Evolutionary conservation across 2,113 vertebrate genomes (phyloP), one percentile per base, ranked within the genome.

Genomic region (Polypterus senegalus): DNA sequence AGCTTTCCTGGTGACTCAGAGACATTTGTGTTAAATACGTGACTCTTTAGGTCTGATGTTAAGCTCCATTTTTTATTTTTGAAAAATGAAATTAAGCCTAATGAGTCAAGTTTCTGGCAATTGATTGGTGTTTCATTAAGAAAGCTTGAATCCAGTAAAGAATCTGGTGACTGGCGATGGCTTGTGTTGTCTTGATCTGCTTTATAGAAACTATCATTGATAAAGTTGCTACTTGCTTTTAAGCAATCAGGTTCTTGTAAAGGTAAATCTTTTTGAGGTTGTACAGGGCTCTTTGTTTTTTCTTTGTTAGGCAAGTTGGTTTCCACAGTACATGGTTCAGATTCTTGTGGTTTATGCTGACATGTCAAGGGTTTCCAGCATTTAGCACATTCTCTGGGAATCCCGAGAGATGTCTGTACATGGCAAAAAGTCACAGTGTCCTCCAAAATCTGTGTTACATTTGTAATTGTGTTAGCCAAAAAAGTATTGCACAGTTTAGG

Each of bases 401-500:
- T 45, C 27, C 52, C 61, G 55, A 66, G 49, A 53, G 67, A 59
- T 59, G 11, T 61, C 57, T 73, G 73, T 5, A 73, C 59, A 43
- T 69, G 66, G 57, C 62, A 68, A 43, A 55, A 55, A 47, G 70
- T 58, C 47, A 63, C n/a, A 1, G 48, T 52, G 5, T 66, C 52
- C 63, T 71, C 73, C 59, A 78, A 52, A 49, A 66, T 61, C 64
- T 74, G 71, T 58, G 71, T 63, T 5, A 71, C 67, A 67, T 70
- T 76, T 5, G 64, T 49, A 9, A 76, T 65, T 44, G 79, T 77
- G 63, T 49, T 65, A 0, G 65, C 58, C 67, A 73, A 66, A 7
- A 77, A 63, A 3, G 61, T 54, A 46, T 75, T 78, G 49, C 69
- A 69, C 55, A 81, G 63, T 69, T 70, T 67, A 2, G 70, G 70